Conservation (phyloP, 2,888 invertebrate genomes). For the Falcaria lacertinaria region DNA sequence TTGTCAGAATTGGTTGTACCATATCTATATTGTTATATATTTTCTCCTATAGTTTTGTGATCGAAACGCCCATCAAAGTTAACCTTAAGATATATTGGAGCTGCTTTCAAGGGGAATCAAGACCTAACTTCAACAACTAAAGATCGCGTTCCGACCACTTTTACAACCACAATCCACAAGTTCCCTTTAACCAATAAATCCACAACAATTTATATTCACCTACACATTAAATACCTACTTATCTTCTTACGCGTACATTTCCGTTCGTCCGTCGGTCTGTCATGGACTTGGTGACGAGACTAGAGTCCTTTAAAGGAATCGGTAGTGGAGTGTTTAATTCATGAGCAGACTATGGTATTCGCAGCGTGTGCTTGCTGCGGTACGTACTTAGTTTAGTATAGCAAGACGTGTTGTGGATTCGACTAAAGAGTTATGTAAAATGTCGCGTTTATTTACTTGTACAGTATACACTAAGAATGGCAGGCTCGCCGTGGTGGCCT, state of each 20-base stretch:
- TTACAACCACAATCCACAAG: no score
- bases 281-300: constrained; percentile 14
- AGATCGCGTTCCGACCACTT: background rate
- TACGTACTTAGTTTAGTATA: background rate
- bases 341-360: constrained; percentile 13
- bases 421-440: background rate
- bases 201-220: background rate
- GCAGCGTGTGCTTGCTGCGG: constrained; percentile 7
- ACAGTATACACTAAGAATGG: no score
- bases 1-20: no score
- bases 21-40: no score
- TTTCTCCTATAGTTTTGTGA: no score
- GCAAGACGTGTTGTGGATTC: background rate
- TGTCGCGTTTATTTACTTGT: no score
- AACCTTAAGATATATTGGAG: no score
- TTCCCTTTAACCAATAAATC: background rate
- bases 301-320: constrained; percentile 13
- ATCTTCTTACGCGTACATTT: constrained; percentile 20
- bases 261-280: constrained; percentile 28
- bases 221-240: background rate
- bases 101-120: no score
- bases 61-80: no score
- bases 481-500: no score
- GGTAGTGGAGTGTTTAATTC: constrained; percentile 26
- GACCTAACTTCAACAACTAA: background rate